These are phyloP conservation scores for Psilanteris sp. DNA, from an alignment of 1,140 invertebrate genomes.

Conservation along the genomic window DNA sequence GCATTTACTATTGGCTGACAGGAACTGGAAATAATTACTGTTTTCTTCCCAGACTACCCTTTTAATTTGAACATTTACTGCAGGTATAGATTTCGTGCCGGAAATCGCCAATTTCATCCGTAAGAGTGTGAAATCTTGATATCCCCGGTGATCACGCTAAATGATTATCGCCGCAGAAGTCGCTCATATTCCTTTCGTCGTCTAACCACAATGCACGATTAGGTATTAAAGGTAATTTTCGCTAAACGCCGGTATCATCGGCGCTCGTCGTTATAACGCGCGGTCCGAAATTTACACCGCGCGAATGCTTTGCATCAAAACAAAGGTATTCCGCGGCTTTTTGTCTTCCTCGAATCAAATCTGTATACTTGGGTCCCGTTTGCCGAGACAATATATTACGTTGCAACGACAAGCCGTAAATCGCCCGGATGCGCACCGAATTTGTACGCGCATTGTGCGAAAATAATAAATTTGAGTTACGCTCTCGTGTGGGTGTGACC, in stretches of 20 bases:
- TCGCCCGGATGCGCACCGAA: too few relatives aligned
- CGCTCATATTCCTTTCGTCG: constrained; percentile 15
- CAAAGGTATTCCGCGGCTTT: too few relatives aligned
- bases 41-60: constrained; percentile 19
- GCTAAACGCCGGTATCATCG: too few relatives aligned
- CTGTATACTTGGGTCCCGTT: too few relatives aligned
- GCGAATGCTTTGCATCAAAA: too few relatives aligned
- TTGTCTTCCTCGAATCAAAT: too few relatives aligned
- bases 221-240: too few relatives aligned
- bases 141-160: constrained; percentile 26
- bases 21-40: constrained; percentile 40
- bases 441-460: constrained; percentile 8
- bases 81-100: constrained; percentile 31
- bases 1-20: constrained; percentile 11
- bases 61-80: constrained; percentile 27
- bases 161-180: constrained; percentile 38
- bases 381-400: too few relatives aligned
- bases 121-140: constrained; percentile 42
- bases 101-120: constrained; percentile 30
- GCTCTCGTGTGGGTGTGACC: constrained; percentile 40
- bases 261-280: too few relatives aligned
- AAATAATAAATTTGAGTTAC: constrained; percentile 30
- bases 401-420: too few relatives aligned
- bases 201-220: too few relatives aligned
- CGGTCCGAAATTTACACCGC: too few relatives aligned